Conservation (phyloP, 2,113 vertebrate genomes). For the Ictalurus furcatus region DNA sequence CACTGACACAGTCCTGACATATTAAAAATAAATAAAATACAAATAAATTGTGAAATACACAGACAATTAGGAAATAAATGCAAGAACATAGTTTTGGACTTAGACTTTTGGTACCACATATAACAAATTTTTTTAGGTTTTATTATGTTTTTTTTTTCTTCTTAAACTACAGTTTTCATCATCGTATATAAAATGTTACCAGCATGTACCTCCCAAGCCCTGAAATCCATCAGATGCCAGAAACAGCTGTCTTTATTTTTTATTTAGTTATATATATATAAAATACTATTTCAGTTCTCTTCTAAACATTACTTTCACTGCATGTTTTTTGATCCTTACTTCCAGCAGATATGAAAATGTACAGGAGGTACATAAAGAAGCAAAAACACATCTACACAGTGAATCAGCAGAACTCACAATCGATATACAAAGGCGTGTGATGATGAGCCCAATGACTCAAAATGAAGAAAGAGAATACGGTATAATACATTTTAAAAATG, state of each 20-base stretch:
- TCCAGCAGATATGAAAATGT: not conserved
- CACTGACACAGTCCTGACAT: not conserved
- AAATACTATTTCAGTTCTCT: not conserved
- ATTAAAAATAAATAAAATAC: not conserved
- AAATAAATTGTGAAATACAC: not conserved
- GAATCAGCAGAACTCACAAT: not conserved
- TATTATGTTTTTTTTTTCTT: too few species aligned
- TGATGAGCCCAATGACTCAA: not conserved
- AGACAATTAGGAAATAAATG: not conserved
- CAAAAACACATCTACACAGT: not conserved
- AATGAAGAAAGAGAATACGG: not conserved
- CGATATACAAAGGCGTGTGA: not conserved
- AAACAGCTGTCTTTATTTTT: not conserved
- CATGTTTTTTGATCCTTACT: not conserved
- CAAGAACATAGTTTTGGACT: not conserved
- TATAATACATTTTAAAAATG: not conserved
- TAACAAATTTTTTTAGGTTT: not conserved
- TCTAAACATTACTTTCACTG: not conserved
- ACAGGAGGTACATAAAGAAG: not conserved
- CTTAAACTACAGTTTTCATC: too few species aligned
- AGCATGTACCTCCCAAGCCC: not conserved
- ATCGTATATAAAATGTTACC: not conserved
- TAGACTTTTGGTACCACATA: too few species aligned
- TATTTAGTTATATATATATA: not conserved
- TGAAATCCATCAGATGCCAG: not conserved